A percentile compares a stretch with the other conserved stretches of the same genome.
phyloP scores from a whole-genome alignment of 2,113 vertebrate genomes.

The Pelodiscus sinensis region DNA sequence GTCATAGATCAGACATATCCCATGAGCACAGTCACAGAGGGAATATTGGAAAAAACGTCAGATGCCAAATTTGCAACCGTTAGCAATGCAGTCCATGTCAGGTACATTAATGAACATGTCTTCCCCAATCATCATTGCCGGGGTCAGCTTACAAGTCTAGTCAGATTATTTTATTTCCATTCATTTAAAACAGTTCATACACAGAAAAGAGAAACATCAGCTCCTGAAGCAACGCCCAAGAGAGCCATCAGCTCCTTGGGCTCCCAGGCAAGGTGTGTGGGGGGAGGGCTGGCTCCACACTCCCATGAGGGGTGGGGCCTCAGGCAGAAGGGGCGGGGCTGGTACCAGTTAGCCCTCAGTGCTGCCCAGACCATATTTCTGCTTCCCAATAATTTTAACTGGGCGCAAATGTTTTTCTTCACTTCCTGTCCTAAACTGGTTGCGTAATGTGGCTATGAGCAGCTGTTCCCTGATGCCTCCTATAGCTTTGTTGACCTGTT shows the following conservation, averaged over 20 bases:
- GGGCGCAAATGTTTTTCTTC: neutral
- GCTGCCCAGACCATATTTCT: no score
- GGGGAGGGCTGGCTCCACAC: no score
- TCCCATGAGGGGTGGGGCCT: no score
- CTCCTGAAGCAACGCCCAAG: neutral
- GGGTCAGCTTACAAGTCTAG: rapidly evolving
- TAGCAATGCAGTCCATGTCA: neutral
- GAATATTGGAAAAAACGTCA: neutral
- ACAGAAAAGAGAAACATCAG: neutral
- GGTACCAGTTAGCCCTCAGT: no score
- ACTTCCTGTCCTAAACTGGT: neutral
- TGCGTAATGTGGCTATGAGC: rapidly evolving
- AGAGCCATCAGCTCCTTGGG: no score
- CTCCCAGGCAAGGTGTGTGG: no score
- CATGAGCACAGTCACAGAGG: neutral
- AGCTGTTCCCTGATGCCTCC: neutral
- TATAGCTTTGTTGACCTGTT: neutral
- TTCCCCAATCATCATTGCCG: rapidly evolving
- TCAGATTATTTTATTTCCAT: rapidly evolving
- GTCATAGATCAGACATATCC: rapidly evolving
- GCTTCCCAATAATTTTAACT: neutral
- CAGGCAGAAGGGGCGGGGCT: no score
- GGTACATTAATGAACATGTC: neutral
- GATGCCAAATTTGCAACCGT: rapidly evolving
- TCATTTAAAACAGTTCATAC: rapidly evolving